Evolutionary conservation across 2,888 invertebrate genomes (phyloP).

Genomic region (Adineta ricciae): DNA sequence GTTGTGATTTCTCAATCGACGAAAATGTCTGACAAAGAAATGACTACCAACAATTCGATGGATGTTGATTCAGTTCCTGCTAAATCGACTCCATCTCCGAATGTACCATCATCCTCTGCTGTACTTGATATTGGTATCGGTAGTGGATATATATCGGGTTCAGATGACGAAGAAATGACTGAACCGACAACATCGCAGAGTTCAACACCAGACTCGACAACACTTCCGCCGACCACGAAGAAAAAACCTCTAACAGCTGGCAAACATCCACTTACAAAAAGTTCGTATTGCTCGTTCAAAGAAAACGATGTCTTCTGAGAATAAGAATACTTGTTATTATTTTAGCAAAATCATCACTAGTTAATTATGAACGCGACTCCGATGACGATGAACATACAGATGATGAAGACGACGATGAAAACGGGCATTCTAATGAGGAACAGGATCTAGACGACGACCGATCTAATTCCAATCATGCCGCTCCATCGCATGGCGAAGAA

Average conservation of each 20-base stretch:
- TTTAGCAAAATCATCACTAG: background rate
- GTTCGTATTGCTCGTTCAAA: background rate
- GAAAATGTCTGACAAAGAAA: background rate
- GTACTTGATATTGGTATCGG: background rate
- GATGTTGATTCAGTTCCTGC: background rate
- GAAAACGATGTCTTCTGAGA: background rate
- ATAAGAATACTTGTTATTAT: background rate
- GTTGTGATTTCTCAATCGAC: too few relatives aligned
- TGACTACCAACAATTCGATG: background rate
- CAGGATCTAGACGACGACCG: background rate
- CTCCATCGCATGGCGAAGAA: background rate
- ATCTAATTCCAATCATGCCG: background rate
- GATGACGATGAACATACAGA: constrained; percentile 6
- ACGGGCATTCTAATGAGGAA: background rate
- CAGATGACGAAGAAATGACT: background rate
- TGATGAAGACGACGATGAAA: background rate
- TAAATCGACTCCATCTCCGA: background rate
- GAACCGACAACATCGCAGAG: background rate
- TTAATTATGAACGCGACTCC: background rate
- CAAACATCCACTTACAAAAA: background rate
- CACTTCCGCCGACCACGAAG: too few relatives aligned
- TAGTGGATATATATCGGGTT: background rate
- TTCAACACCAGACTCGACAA: background rate
- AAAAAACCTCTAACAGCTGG: background rate
- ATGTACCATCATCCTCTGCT: background rate